Conservation (phyloP, 1,140 invertebrate genomes). For the Cydia fagiglandana region DNA sequence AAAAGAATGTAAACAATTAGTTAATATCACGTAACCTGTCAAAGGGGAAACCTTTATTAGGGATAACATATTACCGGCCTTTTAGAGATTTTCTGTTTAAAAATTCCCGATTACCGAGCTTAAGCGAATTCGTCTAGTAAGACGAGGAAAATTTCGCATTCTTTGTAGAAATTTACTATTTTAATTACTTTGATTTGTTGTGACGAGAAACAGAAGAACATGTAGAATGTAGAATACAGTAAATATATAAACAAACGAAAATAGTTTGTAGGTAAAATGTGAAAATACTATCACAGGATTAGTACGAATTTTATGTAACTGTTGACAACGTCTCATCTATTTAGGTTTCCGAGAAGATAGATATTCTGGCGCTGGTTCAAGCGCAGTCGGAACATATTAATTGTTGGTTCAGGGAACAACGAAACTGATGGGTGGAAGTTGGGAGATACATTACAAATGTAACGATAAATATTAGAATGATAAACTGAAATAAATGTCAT, state of each 20-base stretch:
- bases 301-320: background rate
- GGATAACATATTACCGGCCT: too few relatives aligned
- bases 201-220: too few relatives aligned
- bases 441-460: background rate
- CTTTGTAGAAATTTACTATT: too few relatives aligned
- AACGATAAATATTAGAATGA: background rate
- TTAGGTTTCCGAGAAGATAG: background rate
- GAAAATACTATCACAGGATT: conserved; percentile 7
- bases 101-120: background rate
- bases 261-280: background rate
- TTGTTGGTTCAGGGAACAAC: background rate
- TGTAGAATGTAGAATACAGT: too few relatives aligned
- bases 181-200: too few relatives aligned
- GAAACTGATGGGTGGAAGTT: background rate
- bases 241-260: background rate
- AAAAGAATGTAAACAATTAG: too few relatives aligned
- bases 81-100: too few relatives aligned
- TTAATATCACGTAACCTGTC: too few relatives aligned
- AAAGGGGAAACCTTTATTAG: too few relatives aligned
- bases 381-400: background rate
- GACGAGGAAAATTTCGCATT: too few relatives aligned
- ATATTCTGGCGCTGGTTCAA: conserved; percentile 1
- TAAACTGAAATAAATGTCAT: too few relatives aligned
- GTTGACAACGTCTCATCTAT: background rate
- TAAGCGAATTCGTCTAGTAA: too few relatives aligned